phyloP scores from a whole-genome alignment of 2,888 invertebrate genomes.

The Lasioglossum figueresi region DNA sequence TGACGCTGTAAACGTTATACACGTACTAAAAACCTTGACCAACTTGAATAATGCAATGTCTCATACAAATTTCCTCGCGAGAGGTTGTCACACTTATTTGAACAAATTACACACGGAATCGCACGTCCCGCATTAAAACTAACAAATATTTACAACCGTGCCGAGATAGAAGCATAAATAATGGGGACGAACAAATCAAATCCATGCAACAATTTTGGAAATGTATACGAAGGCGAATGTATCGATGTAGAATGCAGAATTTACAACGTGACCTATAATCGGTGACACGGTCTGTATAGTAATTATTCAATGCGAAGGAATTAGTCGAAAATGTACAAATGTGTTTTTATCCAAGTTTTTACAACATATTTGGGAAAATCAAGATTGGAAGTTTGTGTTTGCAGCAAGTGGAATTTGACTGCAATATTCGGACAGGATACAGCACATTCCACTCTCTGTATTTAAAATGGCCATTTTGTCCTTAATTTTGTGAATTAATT shows the following conservation, averaged over 20 bases:
- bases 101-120: background rate
- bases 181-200: background rate
- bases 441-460: background rate
- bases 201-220: background rate
- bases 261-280: background rate
- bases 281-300: background rate
- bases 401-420: background rate
- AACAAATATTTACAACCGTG: slow-evolving; percentile 3
- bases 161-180: background rate
- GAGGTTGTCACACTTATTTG: background rate
- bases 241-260: background rate
- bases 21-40: background rate
- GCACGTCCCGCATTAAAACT: background rate
- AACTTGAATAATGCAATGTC: background rate
- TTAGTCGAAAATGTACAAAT: background rate
- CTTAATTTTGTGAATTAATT: no score
- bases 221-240: background rate
- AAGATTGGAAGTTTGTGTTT: background rate
- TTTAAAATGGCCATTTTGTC: no score
- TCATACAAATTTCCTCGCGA: background rate
- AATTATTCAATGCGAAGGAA: background rate
- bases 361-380: background rate
- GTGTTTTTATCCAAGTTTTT: background rate
- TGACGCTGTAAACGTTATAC: background rate
- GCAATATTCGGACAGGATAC: background rate